phyloP scores from a whole-genome alignment of 2,797 vertebrate genomes.

The Geotrypetes seraphini region DNA sequence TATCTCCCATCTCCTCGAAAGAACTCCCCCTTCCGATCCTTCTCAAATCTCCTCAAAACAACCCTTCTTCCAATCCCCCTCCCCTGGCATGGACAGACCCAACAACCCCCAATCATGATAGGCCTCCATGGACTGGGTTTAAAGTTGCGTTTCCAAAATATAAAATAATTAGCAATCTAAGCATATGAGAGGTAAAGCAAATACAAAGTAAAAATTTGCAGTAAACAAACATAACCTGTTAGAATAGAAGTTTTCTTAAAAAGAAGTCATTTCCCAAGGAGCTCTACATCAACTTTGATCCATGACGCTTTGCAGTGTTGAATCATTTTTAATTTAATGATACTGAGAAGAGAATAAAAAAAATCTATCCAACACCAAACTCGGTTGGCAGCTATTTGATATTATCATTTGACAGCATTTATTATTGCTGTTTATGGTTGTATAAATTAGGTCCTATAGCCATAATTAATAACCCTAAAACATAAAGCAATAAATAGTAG shows the following conservation, averaged over 20 bases:
- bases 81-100: too few relatives aligned
- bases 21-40: not conserved
- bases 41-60: too few relatives aligned
- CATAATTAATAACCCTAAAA: conserved; percentile 57
- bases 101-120: too few relatives aligned
- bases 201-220: not conserved
- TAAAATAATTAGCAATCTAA: accelerated
- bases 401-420: conserved; percentile 49
- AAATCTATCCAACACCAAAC: conserved; percentile 30
- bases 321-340: conserved; percentile 55
- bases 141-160: too few relatives aligned
- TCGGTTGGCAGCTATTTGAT: conserved; percentile 42
- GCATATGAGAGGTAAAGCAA: too few relatives aligned
- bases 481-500: conserved; percentile 46
- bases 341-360: conserved; percentile 39
- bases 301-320: conserved; percentile 26
- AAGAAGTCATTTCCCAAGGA: conserved; percentile 10
- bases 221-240: not conserved
- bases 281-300: conserved; percentile 39
- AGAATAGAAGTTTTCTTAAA: conserved; percentile 8
- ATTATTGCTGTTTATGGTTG: conserved; percentile 47
- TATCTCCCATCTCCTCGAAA: not conserved
- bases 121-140: too few relatives aligned
- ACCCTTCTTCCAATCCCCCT: too few relatives aligned
- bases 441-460: conserved; percentile 49